A percentile compares a stretch with the other conserved stretches of the same genome.
Evolutionary conservation across 2,888 invertebrate genomes (phyloP).

Genomic region (Dyspetes luteomarginatus): DNA sequence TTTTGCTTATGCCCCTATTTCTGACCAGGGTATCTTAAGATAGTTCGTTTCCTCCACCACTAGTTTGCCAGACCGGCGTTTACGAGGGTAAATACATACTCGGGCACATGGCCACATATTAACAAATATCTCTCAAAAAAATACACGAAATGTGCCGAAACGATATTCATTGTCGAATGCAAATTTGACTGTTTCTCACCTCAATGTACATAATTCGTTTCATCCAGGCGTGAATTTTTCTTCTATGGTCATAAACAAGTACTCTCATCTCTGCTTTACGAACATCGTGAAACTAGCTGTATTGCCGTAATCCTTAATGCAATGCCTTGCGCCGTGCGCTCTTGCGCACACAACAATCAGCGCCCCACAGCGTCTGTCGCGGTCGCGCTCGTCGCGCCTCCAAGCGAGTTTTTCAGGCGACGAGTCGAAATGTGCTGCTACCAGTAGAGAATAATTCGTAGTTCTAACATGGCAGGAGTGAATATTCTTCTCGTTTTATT

Average conservation of each 20-base stretch:
- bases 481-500: slow-evolving; percentile 69
- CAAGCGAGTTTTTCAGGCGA: slow-evolving; percentile 47
- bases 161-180: not conserved
- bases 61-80: not conserved
- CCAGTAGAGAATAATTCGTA: slow-evolving; percentile 52
- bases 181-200: not conserved
- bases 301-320: too few species aligned
- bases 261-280: not conserved
- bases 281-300: slow-evolving; percentile 54
- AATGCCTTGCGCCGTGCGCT: slow-evolving; percentile 24
- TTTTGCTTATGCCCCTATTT: not conserved
- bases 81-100: not conserved
- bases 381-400: slow-evolving; percentile 50
- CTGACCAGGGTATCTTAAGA: not conserved
- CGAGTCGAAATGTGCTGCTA: slow-evolving; percentile 48
- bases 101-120: not conserved
- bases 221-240: not conserved
- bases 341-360: slow-evolving; percentile 46
- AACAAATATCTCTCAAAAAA: not conserved
- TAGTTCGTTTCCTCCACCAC: not conserved
- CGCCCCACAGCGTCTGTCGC: slow-evolving; percentile 5
- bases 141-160: not conserved
- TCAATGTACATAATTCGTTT: not conserved
- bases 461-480: slow-evolving; percentile 74
- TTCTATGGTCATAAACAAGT: not conserved